These are phyloP conservation scores for Eublepharis macularius DNA, from an alignment of 2,113 vertebrate species.

Conservation along the genomic window DNA sequence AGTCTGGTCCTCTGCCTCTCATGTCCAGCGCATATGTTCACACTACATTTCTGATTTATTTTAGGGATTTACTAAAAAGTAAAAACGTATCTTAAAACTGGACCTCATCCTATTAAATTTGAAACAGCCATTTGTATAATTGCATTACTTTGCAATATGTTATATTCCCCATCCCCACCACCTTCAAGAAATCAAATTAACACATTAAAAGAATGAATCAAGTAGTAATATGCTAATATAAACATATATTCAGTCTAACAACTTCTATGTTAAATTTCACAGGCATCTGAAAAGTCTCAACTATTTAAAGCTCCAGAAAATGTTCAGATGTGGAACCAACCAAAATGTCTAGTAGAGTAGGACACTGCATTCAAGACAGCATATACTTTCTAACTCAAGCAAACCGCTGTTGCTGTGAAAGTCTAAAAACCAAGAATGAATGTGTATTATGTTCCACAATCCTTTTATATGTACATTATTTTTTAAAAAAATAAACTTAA, in stretches of 20 bases:
- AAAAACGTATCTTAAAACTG: not conserved
- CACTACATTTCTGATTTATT: not conserved
- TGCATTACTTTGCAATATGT: not conserved
- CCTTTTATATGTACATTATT: too few species aligned
- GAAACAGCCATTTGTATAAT: not conserved
- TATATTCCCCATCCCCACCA: not conserved
- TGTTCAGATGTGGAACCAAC: not conserved
- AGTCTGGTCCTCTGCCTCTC: too few species aligned
- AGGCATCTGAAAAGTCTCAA: not conserved
- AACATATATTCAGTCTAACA: not conserved
- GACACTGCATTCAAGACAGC: slow-evolving; percentile 4
- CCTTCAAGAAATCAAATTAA: not conserved
- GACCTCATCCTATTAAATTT: not conserved
- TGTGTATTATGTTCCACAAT: too few species aligned
- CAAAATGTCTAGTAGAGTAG: not conserved
- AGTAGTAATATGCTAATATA: not conserved
- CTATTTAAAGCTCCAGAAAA: slow-evolving; percentile 10
- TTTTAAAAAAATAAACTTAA: not conserved
- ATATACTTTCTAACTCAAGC: too few species aligned
- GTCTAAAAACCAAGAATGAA: too few species aligned
- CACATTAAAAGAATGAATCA: not conserved
- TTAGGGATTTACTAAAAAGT: not conserved
- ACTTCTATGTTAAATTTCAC: not conserved
- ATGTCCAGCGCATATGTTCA: not conserved
- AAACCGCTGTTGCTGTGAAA: too few species aligned